Evolutionary conservation across 35 echinoderm and acorn worm species (phyloP).

Genomic region (Nesometra sesokonis): DNA sequence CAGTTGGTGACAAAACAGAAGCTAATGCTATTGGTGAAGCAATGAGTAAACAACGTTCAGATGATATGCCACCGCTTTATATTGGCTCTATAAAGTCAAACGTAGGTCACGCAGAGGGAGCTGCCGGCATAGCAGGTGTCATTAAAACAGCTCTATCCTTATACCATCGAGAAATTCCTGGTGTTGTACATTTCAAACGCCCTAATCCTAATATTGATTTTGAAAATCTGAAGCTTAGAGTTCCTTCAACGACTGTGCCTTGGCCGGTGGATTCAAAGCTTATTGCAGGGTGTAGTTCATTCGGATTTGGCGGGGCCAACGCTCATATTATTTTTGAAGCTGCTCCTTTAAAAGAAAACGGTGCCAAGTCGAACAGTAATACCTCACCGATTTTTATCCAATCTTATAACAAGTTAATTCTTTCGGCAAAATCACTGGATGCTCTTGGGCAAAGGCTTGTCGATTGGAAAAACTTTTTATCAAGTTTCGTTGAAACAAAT

Average conservation of each 20-base stretch:
- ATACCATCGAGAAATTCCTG: constrained; percentile 31
- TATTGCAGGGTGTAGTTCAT: constrained; percentile 41
- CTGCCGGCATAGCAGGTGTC: constrained; percentile 54
- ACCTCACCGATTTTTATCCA: background rate
- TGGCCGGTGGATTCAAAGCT: constrained; percentile 25
- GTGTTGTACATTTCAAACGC: constrained; percentile 39
- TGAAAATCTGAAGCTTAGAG: constrained; percentile 22
- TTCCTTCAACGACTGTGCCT: constrained; percentile 10
- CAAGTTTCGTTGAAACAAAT: background rate
- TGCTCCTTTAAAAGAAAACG: background rate
- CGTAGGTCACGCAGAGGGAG: constrained; percentile 64
- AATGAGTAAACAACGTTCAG: constrained; percentile 9
- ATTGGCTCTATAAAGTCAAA: constrained; percentile 84
- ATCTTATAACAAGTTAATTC: background rate
- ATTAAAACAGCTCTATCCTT: constrained; percentile 49
- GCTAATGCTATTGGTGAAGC: constrained; percentile 24
- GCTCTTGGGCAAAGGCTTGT: background rate
- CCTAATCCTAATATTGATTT: constrained; percentile 36
- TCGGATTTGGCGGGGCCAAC: constrained; percentile 74
- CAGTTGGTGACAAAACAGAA: constrained; percentile 38
- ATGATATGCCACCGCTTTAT: constrained; percentile 18
- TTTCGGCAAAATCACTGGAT: constrained; percentile 14
- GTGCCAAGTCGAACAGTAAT: background rate
- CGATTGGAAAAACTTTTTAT: background rate
- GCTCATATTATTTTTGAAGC: constrained; percentile 56